Conservation (phyloP, 1,140 invertebrate species). For the Bombus sibiricus region DNA sequence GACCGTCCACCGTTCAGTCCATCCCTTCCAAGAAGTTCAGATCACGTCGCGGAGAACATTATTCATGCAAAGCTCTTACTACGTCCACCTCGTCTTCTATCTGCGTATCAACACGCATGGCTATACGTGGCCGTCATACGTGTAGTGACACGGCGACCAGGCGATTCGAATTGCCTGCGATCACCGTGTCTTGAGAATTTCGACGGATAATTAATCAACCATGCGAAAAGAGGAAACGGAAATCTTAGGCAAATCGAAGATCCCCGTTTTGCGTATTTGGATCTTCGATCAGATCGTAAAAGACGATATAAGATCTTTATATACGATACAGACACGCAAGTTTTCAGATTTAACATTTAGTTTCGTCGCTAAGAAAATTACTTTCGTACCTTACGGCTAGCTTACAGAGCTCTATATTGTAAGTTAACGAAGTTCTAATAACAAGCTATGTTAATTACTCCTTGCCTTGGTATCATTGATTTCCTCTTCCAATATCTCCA, state of each 20-base stretch:
- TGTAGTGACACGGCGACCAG: constrained; percentile 15
- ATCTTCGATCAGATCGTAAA: too few species aligned
- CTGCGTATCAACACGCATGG: constrained; percentile 54
- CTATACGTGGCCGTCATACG: constrained; percentile 49
- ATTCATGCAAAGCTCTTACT: constrained; percentile 73
- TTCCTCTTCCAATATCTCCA: too few species aligned
- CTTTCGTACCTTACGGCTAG: too few species aligned
- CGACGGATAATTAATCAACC: not conserved
- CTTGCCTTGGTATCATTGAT: too few species aligned
- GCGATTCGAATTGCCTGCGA: not conserved
- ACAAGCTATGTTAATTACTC: too few species aligned
- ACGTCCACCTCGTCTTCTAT: constrained; percentile 59
- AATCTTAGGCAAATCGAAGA: not conserved
- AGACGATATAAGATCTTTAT: too few species aligned
- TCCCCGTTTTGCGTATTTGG: not conserved
- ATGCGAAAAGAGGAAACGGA: too few species aligned
- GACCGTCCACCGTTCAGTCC: constrained; percentile 43
- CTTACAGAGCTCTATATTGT: too few species aligned
- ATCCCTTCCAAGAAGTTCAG: constrained; percentile 75
- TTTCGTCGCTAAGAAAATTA: too few species aligned
- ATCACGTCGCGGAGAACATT: constrained; percentile 70
- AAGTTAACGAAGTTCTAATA: too few species aligned
- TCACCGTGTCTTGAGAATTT: not conserved
- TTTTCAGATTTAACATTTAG: too few species aligned
- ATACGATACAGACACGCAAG: too few species aligned